These are phyloP conservation scores for Lampris incognitus DNA, from an alignment of 2,113 vertebrate genomes.

Conservation along the genomic window DNA sequence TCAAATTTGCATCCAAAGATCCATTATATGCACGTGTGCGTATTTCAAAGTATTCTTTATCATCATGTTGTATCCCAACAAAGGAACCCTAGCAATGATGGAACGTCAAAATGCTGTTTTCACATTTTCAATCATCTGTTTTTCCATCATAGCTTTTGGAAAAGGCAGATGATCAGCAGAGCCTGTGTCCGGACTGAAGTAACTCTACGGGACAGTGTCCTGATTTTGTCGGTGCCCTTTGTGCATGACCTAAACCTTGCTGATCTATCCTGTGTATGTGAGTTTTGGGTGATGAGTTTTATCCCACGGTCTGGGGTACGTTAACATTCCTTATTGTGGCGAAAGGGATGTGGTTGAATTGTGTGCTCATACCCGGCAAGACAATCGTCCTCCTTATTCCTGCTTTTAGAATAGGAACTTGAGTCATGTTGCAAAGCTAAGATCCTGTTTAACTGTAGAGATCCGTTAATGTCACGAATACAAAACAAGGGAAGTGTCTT, in stretches of 20 bases:
- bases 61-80: no score
- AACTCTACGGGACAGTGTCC: no score
- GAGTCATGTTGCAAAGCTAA: background rate
- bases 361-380: conserved; percentile 6
- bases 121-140: no score
- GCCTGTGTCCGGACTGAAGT: no score
- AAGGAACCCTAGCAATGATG: no score
- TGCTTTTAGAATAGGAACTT: conserved; percentile 34
- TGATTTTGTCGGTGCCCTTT: no score
- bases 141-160: no score
- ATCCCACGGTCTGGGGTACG: background rate
- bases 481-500: background rate
- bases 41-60: no score
- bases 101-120: no score
- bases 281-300: background rate
- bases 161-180: no score
- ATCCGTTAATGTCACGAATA: background rate
- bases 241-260: background rate
- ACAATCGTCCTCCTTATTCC: conserved; percentile 8
- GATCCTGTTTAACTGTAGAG: background rate
- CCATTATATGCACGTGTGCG: no score
- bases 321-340: conserved; percentile 41
- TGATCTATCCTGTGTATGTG: background rate
- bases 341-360: conserved; percentile 36
- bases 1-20: no score